Evolutionary conservation across 2,888 invertebrate genomes (phyloP).

Genomic region (Leistus spinibarbis): DNA sequence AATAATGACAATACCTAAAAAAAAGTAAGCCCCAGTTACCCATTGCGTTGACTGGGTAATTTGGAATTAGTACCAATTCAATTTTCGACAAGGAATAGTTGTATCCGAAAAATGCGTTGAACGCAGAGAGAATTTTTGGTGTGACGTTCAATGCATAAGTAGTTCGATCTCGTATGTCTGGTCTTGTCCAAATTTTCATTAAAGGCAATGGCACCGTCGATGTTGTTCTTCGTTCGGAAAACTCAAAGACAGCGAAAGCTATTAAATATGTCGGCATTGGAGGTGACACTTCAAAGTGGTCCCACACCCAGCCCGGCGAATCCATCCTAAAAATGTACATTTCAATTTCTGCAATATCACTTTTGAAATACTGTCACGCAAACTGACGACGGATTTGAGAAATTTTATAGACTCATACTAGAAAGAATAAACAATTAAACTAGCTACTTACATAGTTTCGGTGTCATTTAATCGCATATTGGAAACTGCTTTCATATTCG

Average conservation of each 20-base stretch:
- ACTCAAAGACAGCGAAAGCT: slow-evolving; percentile 61
- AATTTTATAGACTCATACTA: too few relatives aligned
- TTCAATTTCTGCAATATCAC: not conserved
- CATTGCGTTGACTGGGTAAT: slow-evolving; percentile 63
- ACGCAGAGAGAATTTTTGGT: slow-evolving; percentile 59
- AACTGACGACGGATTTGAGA: too few relatives aligned
- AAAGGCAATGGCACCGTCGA: slow-evolving; percentile 48
- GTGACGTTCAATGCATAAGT: slow-evolving; percentile 61
- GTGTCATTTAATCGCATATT: slow-evolving; percentile 70
- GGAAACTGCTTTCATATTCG: slow-evolving; percentile 68
- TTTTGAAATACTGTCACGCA: too few relatives aligned
- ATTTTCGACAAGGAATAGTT: slow-evolving; percentile 61
- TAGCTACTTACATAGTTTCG: slow-evolving; percentile 64
- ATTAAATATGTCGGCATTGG: slow-evolving; percentile 80
- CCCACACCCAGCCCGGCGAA: slow-evolving; percentile 65
- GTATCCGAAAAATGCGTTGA: slow-evolving; percentile 62
- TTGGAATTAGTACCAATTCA: slow-evolving; percentile 66
- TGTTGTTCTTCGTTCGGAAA: slow-evolving; percentile 45
- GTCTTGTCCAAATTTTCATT: slow-evolving; percentile 58
- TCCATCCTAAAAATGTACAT: slow-evolving; percentile 49
- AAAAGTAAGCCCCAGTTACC: slow-evolving; percentile 66
- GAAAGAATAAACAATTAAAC: too few relatives aligned
- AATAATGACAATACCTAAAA: slow-evolving; percentile 59
- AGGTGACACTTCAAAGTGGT: slow-evolving; percentile 67
- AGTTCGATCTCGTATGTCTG: slow-evolving; percentile 52